phyloP scores from a whole-genome alignment of 2,888 invertebrate genomes.

The Leptogaster cylindrica region DNA sequence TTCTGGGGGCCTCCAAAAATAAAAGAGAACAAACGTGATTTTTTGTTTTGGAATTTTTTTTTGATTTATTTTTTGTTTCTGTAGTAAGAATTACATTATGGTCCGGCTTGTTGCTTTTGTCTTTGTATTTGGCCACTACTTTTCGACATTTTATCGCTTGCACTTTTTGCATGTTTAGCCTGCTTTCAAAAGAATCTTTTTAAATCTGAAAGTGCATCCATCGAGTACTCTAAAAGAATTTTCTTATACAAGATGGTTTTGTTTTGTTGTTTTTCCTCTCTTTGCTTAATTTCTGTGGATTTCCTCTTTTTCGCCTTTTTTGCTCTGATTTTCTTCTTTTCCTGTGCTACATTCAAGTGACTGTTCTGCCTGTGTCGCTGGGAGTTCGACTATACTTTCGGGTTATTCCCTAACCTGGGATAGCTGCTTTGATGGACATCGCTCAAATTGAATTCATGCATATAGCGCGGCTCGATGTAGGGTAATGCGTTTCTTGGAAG shows the following conservation, averaged over 20 bases:
- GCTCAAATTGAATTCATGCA: constrained; percentile 37
- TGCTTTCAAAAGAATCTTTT: constrained; percentile 33
- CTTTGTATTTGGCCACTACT: constrained; percentile 35
- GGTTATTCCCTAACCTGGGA: constrained; percentile 27
- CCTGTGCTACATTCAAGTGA: constrained; percentile 4
- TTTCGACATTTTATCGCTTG: constrained; percentile 39
- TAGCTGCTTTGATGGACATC: constrained; percentile 33
- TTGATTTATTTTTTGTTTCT: constrained; percentile 17
- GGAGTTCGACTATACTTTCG: constrained; percentile 1
- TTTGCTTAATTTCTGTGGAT: not conserved
- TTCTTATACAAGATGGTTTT: constrained; percentile 19
- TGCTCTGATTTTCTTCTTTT: not conserved
- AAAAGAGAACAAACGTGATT: constrained; percentile 20
- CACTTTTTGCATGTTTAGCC: constrained; percentile 25
- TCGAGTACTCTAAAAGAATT: constrained; percentile 34
- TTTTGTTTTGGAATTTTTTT: too few relatives aligned
- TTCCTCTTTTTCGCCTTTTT: not conserved
- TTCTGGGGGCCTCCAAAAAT: constrained; percentile 21
- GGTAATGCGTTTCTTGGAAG: constrained; percentile 31
- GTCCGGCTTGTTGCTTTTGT: constrained; percentile 33
- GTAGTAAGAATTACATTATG: constrained; percentile 23
- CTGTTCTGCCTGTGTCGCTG: constrained; percentile 28
- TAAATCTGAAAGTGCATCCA: constrained; percentile 38
- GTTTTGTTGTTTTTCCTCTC: not conserved
- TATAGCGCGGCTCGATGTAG: constrained; percentile 18